A percentile compares a stretch with the other conserved stretches of the same genome.
These are phyloP conservation scores for Podarcis lilfordi DNA, from an alignment of 2,797 vertebrate species.

Conservation along the genomic window DNA sequence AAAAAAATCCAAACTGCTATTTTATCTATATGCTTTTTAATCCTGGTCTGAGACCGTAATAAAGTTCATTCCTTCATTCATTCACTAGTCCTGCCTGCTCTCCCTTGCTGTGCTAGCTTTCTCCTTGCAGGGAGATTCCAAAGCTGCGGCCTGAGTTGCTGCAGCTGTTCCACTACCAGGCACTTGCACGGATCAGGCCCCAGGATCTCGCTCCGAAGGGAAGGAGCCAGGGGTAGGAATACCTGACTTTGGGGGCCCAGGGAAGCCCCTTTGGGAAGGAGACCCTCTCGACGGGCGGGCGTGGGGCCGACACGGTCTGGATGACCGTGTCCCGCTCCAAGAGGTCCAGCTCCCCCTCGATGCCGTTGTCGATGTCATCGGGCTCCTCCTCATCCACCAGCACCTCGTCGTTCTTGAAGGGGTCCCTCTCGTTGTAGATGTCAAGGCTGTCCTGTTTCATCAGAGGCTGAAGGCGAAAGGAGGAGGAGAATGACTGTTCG, in stretches of 20 bases:
- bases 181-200: too few relatives aligned
- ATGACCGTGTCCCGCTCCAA: slow-evolving; percentile 88
- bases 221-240: not conserved
- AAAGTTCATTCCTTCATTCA: too few relatives aligned
- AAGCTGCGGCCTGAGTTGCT: not conserved
- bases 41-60: too few relatives aligned
- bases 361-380: slow-evolving; percentile 85
- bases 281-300: slow-evolving; percentile 84
- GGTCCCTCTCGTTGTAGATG: slow-evolving; percentile 95
- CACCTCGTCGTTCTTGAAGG: slow-evolving; percentile 93
- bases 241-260: slow-evolving; percentile 99
- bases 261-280: slow-evolving; percentile 96
- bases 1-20: too few relatives aligned
- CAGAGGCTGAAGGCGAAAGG: slow-evolving; percentile 81
- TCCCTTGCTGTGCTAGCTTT: not conserved
- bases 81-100: not conserved
- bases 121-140: not conserved
- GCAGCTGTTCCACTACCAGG: too few relatives aligned
- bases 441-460: slow-evolving; percentile 97
- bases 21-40: too few relatives aligned
- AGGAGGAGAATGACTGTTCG: not conserved
- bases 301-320: slow-evolving; percentile 79
- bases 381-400: slow-evolving; percentile 89
- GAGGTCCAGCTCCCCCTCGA: slow-evolving; percentile 92
- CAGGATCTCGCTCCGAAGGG: fast-evolving